Evolutionary conservation across 2,888 invertebrate genomes (phyloP).

Genomic region (Biston stratarius): DNA sequence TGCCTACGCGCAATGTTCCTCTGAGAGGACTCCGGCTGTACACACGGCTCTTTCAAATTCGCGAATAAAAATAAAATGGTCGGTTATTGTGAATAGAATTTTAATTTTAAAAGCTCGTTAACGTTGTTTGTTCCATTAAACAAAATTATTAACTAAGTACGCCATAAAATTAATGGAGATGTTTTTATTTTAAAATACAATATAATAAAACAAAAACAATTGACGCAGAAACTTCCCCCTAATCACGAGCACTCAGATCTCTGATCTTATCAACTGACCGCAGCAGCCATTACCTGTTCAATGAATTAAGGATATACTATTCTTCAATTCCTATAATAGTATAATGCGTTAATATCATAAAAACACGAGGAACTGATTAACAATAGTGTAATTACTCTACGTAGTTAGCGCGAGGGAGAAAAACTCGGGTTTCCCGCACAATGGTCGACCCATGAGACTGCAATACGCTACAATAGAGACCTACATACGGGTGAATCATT

Average conservation of each 20-base stretch:
- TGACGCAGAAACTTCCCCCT: not conserved
- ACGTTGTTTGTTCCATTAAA: too few species aligned
- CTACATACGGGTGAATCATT: conserved; percentile 31
- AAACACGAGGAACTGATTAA: conserved; percentile 20
- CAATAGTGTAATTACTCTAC: conserved; percentile 30
- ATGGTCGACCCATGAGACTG: conserved; percentile 33
- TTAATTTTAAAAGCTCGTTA: too few species aligned
- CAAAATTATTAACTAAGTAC: not conserved
- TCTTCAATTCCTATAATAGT: not conserved
- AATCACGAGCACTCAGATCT: not conserved
- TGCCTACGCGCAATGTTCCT: conserved; percentile 17
- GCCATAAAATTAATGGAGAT: not conserved
- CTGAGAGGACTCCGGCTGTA: conserved; percentile 6
- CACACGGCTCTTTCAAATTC: too few species aligned
- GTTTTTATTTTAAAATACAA: not conserved
- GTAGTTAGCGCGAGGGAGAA: conserved; percentile 25
- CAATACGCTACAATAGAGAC: conserved; percentile 27
- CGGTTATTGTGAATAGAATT: too few species aligned
- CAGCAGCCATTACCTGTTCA: conserved; percentile 1
- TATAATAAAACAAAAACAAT: not conserved
- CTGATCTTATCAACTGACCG: conserved; percentile 7
- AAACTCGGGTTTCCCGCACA: conserved; percentile 37
- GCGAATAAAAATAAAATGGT: too few species aligned
- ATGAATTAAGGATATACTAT: conserved; percentile 1
- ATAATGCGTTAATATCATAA: conserved; percentile 5